phyloP scores from a whole-genome alignment of 2,888 invertebrate species.

The Pyrgus malvae region DNA sequence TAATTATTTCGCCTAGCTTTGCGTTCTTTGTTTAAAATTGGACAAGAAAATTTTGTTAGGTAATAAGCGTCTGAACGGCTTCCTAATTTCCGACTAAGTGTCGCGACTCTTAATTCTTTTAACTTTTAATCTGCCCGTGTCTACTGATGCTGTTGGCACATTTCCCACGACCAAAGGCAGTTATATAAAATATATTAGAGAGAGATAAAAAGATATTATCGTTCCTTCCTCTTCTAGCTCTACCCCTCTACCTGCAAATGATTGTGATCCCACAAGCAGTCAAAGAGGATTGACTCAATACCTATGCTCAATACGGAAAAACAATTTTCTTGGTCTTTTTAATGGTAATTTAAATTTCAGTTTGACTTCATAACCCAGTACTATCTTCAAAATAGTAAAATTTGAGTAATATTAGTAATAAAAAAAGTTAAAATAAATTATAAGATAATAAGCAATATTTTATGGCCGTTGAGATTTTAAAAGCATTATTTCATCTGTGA shows the following conservation, averaged over 20 bases:
- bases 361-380: too few relatives aligned
- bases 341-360: too few relatives aligned
- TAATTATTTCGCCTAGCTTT: too few relatives aligned
- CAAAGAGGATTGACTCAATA: slow-evolving; percentile 7
- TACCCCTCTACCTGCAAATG: slow-evolving; percentile 21
- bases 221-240: slow-evolving; percentile 5
- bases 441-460: too few relatives aligned
- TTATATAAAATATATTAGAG: slow-evolving; percentile 40
- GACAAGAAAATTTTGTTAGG: background rate
- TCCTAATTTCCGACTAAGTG: slow-evolving; percentile 5
- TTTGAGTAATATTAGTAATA: too few relatives aligned
- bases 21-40: too few relatives aligned
- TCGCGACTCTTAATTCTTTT: slow-evolving; percentile 22
- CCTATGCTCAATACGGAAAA: slow-evolving; percentile 12
- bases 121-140: slow-evolving; percentile 42
- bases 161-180: slow-evolving; percentile 56
- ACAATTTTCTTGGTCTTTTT: slow-evolving; percentile 7
- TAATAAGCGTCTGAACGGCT: background rate
- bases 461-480: background rate
- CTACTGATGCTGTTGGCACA: slow-evolving; percentile 52
- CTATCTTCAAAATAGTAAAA: too few relatives aligned
- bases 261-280: slow-evolving; percentile 11
- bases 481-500: background rate
- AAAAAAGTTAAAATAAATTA: too few relatives aligned
- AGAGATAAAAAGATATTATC: slow-evolving; percentile 22